Evolutionary conservation across 2,797 vertebrate species (phyloP).

Genomic region (Paedocypris micromegethes): DNA sequence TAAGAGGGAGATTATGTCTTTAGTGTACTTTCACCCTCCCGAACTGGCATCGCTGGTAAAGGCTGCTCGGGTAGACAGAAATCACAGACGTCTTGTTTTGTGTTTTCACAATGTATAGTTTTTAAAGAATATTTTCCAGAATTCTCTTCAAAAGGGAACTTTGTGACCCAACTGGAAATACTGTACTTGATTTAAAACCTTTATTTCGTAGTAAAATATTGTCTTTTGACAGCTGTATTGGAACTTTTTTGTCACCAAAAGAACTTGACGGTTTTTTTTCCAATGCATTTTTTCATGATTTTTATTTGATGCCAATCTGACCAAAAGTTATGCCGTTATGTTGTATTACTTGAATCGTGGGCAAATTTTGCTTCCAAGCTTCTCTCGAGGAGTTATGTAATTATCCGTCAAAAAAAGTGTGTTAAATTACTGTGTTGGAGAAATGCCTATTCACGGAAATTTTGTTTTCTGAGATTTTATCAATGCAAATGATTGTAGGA

Average conservation of each 20-base stretch:
- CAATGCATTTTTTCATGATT: no score
- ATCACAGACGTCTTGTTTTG: constrained; percentile 1
- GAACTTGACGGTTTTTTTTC: no score
- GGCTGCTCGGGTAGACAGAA: constrained; percentile 11
- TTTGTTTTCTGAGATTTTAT: constrained; percentile 12
- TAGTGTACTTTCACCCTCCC: constrained; percentile 41
- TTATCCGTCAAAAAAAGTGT: constrained; percentile 4
- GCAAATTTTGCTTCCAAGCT: not conserved
- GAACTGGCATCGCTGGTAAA: constrained; percentile 20
- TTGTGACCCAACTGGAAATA: not conserved
- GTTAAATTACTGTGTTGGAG: not conserved
- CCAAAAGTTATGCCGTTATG: not conserved
- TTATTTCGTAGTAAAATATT: no score
- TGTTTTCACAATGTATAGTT: not conserved
- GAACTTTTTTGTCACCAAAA: no score
- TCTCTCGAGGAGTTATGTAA: not conserved
- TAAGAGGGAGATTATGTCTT: constrained; percentile 41
- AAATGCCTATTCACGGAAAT: constrained; percentile 11
- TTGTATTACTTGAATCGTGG: not conserved
- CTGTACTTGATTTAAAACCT: no score
- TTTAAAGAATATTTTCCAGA: no score
- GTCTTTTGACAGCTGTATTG: no score
- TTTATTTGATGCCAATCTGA: no score
- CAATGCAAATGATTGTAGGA: constrained; percentile 13
- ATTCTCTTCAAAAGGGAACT: no score